These are phyloP conservation scores for Zophobas atratus DNA, from an alignment of 1,140 invertebrate species.

Conservation along the genomic window DNA sequence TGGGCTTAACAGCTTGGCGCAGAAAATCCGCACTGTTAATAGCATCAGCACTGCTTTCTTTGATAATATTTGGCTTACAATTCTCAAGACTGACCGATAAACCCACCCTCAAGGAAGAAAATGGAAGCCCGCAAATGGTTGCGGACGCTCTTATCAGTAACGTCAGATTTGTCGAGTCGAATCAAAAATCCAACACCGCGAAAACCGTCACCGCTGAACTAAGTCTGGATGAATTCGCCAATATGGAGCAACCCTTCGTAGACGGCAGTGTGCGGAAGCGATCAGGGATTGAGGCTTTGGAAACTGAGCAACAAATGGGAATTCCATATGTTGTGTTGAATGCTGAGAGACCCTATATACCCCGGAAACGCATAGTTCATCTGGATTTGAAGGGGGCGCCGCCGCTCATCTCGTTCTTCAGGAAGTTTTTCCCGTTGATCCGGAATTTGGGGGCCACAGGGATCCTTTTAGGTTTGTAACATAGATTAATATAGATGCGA, in stretches of 20 bases:
- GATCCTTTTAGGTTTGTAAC: slow-evolving; percentile 63
- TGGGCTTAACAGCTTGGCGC: slow-evolving; percentile 62
- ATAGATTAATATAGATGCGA: background rate
- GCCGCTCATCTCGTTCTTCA: slow-evolving; percentile 81
- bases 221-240: slow-evolving; percentile 33
- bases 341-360: slow-evolving; percentile 64
- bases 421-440: slow-evolving; percentile 82
- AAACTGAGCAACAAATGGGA: slow-evolving; percentile 63
- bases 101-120: slow-evolving; percentile 31
- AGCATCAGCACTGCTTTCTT: slow-evolving; percentile 54
- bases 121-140: slow-evolving; percentile 48
- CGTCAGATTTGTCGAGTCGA: slow-evolving; percentile 52
- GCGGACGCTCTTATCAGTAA: slow-evolving; percentile 45
- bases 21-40: slow-evolving; percentile 64
- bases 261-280: slow-evolving; percentile 48
- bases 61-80: slow-evolving; percentile 64
- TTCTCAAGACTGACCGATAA: slow-evolving; percentile 60
- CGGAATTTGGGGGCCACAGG: slow-evolving; percentile 88
- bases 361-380: slow-evolving; percentile 78
- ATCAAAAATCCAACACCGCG: slow-evolving; percentile 42
- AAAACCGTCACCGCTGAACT: slow-evolving; percentile 23
- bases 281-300: slow-evolving; percentile 40
- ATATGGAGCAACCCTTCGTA: slow-evolving; percentile 48
- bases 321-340: slow-evolving; percentile 64
- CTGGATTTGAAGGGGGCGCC: slow-evolving; percentile 94